These are phyloP conservation scores for Drosophila rhopaloa DNA, from an alignment of 1,140 invertebrate genomes.

Conservation along the genomic window DNA sequence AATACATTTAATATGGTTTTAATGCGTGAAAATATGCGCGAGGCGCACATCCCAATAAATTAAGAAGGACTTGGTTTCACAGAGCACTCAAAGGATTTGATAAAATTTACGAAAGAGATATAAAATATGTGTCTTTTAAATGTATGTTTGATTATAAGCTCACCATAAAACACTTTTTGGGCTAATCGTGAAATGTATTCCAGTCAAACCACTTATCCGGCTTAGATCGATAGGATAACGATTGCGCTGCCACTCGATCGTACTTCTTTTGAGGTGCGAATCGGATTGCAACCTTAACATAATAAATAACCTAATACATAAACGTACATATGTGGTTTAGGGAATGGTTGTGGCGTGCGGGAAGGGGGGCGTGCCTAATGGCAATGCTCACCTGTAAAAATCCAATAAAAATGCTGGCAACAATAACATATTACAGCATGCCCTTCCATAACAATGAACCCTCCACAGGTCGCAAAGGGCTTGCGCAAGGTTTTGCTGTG, in stretches of 20 bases:
- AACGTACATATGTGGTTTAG: constrained; percentile 13
- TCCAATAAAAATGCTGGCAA: constrained; percentile 65
- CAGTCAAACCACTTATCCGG: no score
- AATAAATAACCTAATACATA: not conserved
- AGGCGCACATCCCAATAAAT: constrained; percentile 2
- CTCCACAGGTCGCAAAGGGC: not conserved
- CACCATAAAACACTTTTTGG: no score
- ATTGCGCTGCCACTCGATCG: not conserved
- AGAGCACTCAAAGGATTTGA: not conserved
- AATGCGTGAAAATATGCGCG: constrained; percentile 9
- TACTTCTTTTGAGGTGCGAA: not conserved
- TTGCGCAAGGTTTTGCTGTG: no score
- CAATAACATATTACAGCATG: constrained; percentile 70
- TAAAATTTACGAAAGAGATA: not conserved
- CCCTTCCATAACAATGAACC: constrained; percentile 56
- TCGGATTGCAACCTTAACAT: constrained; percentile 6
- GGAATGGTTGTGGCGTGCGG: not conserved
- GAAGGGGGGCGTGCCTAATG: constrained; percentile 7
- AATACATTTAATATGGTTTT: constrained; percentile 3
- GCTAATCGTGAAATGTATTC: no score
- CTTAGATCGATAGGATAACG: no score
- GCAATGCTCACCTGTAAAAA: constrained; percentile 64
- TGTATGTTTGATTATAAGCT: no score
- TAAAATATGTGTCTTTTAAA: no score
- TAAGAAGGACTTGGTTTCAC: not conserved